Evolutionary conservation across 2,888 invertebrate species (phyloP).

Genomic region (Iphiclides podalirius): DNA sequence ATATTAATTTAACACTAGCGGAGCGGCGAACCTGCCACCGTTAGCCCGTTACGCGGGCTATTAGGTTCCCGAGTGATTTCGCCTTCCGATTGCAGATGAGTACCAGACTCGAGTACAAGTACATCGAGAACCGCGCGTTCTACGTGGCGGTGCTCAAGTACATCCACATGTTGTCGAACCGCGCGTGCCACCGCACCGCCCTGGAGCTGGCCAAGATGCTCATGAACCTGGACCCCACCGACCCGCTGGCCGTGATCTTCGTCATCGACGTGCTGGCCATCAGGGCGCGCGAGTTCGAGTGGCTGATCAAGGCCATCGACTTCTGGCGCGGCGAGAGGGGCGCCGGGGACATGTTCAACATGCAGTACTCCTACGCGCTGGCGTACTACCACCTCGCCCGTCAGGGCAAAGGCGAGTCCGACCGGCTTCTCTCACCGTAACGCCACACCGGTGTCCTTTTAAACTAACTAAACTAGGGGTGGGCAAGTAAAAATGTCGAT

Average conservation of each 20-base stretch:
- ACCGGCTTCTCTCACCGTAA: too few species aligned
- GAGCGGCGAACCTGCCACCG: too few species aligned
- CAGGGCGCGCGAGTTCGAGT: conserved; percentile 85
- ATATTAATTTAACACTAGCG: too few species aligned
- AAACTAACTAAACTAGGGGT: too few species aligned
- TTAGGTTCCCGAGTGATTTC: too few species aligned
- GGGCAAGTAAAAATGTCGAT: too few species aligned
- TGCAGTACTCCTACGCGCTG: conserved; percentile 52
- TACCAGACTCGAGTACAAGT: conserved; percentile 48
- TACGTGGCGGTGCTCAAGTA: conserved; percentile 88
- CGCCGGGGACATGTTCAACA: conserved; percentile 45
- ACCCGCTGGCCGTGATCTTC: conserved; percentile 87
- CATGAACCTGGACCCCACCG: conserved; percentile 86
- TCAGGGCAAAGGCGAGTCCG: conserved; percentile 42
- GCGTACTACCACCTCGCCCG: conserved; percentile 48
- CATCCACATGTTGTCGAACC: conserved; percentile 85
- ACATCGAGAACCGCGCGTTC: conserved; percentile 55
- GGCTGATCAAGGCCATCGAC: conserved; percentile 72
- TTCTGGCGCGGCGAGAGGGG: conserved; percentile 39
- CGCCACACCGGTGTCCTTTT: too few species aligned
- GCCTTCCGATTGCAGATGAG: conserved; percentile 44
- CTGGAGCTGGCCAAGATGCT: conserved; percentile 91
- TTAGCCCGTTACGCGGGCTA: too few species aligned
- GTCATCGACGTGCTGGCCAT: conserved; percentile 91
- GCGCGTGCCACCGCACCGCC: conserved; percentile 91